Conservation (phyloP, 2,888 invertebrate genomes). For the Nycteola revayana region DNA sequence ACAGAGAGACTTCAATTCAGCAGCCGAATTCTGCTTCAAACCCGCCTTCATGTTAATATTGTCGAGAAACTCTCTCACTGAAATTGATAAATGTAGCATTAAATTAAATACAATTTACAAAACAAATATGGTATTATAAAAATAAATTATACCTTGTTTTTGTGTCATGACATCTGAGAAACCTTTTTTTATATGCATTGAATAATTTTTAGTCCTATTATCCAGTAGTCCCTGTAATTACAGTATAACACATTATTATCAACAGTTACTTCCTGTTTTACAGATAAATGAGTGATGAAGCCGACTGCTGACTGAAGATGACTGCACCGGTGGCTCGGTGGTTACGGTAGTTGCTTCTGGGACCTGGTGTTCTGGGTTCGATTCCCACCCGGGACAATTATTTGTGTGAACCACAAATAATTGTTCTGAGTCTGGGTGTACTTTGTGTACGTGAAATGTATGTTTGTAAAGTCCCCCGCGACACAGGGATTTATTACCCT, state of each 20-base stretch:
- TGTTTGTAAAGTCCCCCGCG: too few species aligned
- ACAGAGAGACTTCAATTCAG: constrained; percentile 89
- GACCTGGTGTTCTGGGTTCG: too few species aligned
- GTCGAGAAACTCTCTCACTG: constrained; percentile 89
- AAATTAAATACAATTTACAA: background rate
- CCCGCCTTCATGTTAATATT: constrained; percentile 71
- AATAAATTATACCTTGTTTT: constrained; percentile 91
- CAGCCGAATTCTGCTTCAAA: constrained; percentile 78
- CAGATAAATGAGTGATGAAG: too few species aligned
- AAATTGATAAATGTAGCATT: background rate
- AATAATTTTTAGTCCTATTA: constrained; percentile 87
- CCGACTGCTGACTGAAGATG: too few species aligned
- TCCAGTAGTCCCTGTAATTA: constrained; percentile 85
- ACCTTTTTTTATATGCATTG: constrained; percentile 85
- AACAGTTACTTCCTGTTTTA: constrained; percentile 7
- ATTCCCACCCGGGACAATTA: too few species aligned
- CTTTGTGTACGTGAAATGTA: too few species aligned
- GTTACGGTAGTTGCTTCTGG: too few species aligned
- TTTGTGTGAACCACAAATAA: too few species aligned
- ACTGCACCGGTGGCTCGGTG: too few species aligned
- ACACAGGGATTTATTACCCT: too few species aligned
- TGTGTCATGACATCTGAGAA: constrained; percentile 88
- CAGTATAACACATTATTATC: constrained; percentile 16
- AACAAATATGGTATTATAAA: background rate
- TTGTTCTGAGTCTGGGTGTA: too few species aligned